phyloP scores from a whole-genome alignment of 2,113 vertebrate genomes.

The Sciurus niger region DNA sequence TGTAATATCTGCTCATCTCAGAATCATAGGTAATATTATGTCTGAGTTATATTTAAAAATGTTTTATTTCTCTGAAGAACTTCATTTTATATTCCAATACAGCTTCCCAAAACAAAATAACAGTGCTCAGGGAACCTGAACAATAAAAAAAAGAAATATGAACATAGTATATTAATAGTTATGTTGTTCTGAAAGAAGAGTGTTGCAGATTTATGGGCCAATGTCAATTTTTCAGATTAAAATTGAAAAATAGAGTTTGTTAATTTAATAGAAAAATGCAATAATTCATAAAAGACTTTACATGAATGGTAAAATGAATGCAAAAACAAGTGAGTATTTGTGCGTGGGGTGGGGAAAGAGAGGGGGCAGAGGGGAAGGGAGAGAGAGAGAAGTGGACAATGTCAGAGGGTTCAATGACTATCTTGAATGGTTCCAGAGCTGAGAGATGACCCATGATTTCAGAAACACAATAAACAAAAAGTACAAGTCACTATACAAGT shows the following conservation, averaged over 20 bases:
- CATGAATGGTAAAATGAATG: not conserved
- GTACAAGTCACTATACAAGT: not conserved
- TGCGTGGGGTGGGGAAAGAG: too few species aligned
- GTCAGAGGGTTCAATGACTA: not conserved
- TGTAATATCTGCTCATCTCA: not conserved
- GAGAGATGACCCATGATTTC: not conserved
- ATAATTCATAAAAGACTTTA: slow-evolving; percentile 3
- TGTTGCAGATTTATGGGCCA: not conserved
- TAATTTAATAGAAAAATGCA: not conserved
- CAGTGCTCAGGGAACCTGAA: not conserved
- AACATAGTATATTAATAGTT: not conserved
- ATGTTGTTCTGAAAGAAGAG: not conserved
- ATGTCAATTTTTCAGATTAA: not conserved
- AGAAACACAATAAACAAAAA: slow-evolving; percentile 38
- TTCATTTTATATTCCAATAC: not conserved
- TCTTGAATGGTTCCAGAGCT: not conserved
- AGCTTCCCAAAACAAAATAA: not conserved
- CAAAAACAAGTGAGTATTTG: not conserved
- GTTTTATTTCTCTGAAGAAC: not conserved
- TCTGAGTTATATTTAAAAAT: not conserved
- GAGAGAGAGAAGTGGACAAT: not conserved
- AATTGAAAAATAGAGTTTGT: not conserved
- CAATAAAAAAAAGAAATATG: not conserved
- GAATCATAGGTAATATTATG: not conserved
- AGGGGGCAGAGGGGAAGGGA: not conserved